Base-by-base conservation (phyloP, 2,888 invertebrate species). In the Physocephala rufipes region DNA sequence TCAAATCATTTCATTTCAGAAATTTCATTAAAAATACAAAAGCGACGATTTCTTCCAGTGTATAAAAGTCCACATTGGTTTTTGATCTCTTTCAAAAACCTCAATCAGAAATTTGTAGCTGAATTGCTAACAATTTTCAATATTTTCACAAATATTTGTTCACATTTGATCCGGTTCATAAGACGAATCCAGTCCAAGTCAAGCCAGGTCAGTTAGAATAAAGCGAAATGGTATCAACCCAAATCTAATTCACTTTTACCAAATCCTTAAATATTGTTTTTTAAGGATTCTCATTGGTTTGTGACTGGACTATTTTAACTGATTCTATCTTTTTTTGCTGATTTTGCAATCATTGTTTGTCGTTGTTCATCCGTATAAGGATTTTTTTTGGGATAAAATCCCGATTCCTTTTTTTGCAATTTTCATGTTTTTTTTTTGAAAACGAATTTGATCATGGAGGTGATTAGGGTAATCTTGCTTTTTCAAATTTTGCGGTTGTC, bases 291-390 rank as follows among this genome's bases (percentile, higher is more conserved):
- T 30, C 21, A 19, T 47, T 21, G 19, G 19, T 28, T 26, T 43
- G 26, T 24, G 1, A 26, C 47, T 21, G 19, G 21, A 36, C 43
- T 66, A 55, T 66, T 53, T 36, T 47, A 26, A 47, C 19, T 36
- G 36, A 4, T 4, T 7, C 5, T 36, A 36, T 36, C 9, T 62
- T 51, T 68, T 68, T 53, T 36, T 68, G 68, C 62, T 68, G 68
- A 68, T 49, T 15, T 62, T 43, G 68, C 49, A 68, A 61, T 68
- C 68, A 68, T 24, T 68, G 68, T 68, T 68, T 61, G 68, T 62
- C 61, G n/a, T n/a, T n/a, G n/a, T n/a, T n/a, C n/a, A n/a, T n/a
- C n/a, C n/a, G n/a, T n/a, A n/a, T n/a, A n/a, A n/a, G n/a, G n/a
- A n/a, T n/a, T n/a, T n/a, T n/a, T n/a, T n/a, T n/a, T n/a, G n/a